Conservation (phyloP, 92 coral and sea anemone genomes). For the Palythoa caribaeorum region DNA sequence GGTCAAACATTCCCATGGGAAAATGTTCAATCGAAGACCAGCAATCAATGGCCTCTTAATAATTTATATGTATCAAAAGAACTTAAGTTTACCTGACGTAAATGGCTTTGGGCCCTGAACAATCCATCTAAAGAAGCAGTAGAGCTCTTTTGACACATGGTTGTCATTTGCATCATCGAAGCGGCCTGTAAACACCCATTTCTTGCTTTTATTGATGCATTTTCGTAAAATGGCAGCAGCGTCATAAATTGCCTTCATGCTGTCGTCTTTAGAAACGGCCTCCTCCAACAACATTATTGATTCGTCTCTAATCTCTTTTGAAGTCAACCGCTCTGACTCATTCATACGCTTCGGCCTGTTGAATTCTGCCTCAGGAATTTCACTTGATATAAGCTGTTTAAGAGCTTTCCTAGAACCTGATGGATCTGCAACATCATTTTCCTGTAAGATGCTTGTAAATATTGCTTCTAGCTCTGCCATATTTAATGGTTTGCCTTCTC, state of each 20-base stretch:
- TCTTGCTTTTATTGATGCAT: constrained; percentile 70
- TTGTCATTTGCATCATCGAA: constrained; percentile 58
- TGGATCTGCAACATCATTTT: constrained; percentile 63
- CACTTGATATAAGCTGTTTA: constrained; percentile 64
- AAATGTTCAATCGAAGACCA: no score
- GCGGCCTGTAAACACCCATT: constrained; percentile 70
- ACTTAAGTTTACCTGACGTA: constrained; percentile 39
- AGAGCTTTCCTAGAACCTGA: constrained; percentile 59
- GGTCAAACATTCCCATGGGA: no score
- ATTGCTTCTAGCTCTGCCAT: constrained; percentile 61
- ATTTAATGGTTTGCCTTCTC: constrained; percentile 53
- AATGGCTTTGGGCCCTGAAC: constrained; percentile 63
- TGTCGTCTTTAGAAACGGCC: constrained; percentile 37
- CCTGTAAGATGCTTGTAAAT: constrained; percentile 46
- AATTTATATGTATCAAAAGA: no score
- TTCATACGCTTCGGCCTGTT: constrained; percentile 72
- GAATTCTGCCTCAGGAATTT: constrained; percentile 70
- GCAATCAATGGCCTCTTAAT: no score
- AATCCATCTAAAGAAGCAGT: constrained; percentile 72
- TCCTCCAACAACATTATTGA: constrained; percentile 51
- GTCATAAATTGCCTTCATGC: constrained; percentile 61
- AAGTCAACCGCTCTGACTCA: constrained; percentile 69
- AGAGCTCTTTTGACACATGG: constrained; percentile 68
- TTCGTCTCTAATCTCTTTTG: constrained; percentile 64
- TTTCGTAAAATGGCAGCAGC: constrained; percentile 67